A percentile compares a stretch with the other conserved stretches of the same genome.
These are phyloP conservation scores for Microctenopoma stevenorrisi DNA, from an alignment of 2,797 vertebrate genomes.

Conservation along the genomic window DNA sequence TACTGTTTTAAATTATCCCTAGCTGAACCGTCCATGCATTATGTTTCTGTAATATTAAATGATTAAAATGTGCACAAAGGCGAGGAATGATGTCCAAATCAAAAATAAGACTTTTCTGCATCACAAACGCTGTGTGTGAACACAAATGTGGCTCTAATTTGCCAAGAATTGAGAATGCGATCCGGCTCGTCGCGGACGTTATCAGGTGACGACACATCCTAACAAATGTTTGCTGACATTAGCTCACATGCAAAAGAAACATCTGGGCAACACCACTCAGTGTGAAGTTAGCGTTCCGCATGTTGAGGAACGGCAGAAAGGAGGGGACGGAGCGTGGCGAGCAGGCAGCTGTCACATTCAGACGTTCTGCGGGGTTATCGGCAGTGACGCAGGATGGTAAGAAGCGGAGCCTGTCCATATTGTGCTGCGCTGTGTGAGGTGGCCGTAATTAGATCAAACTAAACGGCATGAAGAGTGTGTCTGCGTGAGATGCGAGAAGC, in stretches of 20 bases:
- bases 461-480: conserved; percentile 29
- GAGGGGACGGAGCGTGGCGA: conserved; percentile 20
- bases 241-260: conserved; percentile 10
- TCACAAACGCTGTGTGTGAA: neutral
- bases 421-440: conserved; percentile 50
- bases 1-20: no score
- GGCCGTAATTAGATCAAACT: conserved; percentile 65
- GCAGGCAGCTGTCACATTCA: conserved; percentile 27
- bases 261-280: neutral
- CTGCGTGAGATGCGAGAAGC: neutral
- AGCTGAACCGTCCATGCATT: no score
- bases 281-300: conserved; percentile 2
- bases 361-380: conserved; percentile 32
- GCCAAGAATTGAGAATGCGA: conserved; percentile 7
- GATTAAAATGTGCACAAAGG: neutral
- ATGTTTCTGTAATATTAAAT: no score
- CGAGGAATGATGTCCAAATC: neutral
- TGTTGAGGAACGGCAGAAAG: conserved; percentile 5
- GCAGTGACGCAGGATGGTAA: conserved; percentile 34
- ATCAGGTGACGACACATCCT: conserved; percentile 12
- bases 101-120: neutral
- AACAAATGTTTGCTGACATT: conserved; percentile 17
- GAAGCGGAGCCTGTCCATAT: conserved; percentile 20
- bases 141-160: conserved; percentile 31
- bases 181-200: conserved; percentile 17